phyloP scores from a whole-genome alignment of 2,797 vertebrate species.

The Poeciliopsis turneri region DNA sequence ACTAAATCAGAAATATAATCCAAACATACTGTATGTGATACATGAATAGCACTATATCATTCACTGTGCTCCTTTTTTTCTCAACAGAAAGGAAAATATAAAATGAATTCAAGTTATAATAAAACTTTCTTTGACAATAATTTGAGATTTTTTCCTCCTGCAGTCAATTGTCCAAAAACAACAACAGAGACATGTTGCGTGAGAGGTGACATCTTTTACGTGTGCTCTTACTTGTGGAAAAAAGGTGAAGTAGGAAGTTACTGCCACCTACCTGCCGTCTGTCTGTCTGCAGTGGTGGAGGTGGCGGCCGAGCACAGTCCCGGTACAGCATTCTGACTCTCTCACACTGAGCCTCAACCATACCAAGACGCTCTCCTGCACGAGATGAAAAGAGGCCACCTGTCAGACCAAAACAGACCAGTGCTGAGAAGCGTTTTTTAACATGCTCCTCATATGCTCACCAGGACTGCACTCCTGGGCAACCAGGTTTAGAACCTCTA shows the following conservation, averaged over 20 bases:
- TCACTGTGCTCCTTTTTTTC: not conserved
- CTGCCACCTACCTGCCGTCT: slow-evolving; percentile 87
- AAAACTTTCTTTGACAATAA: not conserved
- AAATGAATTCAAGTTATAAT: not conserved
- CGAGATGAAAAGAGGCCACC: slow-evolving; percentile 9
- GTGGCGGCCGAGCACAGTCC: slow-evolving; percentile 95
- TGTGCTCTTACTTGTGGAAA: not conserved
- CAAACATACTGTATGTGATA: not conserved
- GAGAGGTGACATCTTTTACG: not conserved
- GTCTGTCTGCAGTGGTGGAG: slow-evolving; percentile 94
- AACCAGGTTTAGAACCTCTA: slow-evolving; percentile 96
- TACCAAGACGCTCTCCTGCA: slow-evolving; percentile 91
- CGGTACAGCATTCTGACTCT: slow-evolving; percentile 95
- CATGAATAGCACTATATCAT: not conserved
- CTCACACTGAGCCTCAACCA: slow-evolving; percentile 96
- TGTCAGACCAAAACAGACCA: slow-evolving; percentile 18
- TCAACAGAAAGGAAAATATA: not conserved
- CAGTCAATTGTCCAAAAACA: not conserved
- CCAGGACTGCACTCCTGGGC: slow-evolving; percentile 98
- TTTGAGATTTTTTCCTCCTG: not conserved
- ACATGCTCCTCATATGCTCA: slow-evolving; percentile 63
- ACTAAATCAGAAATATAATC: not conserved
- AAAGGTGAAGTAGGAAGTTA: not conserved
- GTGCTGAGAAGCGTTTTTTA: not conserved
- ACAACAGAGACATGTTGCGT: not conserved